A percentile compares a stretch with the other conserved stretches of the same genome.
Conservation (phyloP, 2,113 vertebrate species). For the Herpailurus yagouaroundi region DNA sequence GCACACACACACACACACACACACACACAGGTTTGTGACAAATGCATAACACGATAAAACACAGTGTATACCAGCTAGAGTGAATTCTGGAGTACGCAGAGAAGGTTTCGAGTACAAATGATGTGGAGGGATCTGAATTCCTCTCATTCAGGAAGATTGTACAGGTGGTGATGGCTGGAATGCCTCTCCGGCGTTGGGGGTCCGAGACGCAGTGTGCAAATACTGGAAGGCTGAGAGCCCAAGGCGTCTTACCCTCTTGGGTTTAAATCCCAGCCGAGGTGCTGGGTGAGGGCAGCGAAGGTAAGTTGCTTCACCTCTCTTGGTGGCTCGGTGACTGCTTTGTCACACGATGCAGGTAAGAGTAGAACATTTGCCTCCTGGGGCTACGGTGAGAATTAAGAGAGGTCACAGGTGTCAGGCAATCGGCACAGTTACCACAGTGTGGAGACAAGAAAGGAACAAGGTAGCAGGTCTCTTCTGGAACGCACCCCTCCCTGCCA, state of each 20-base stretch:
- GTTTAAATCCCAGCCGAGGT: background rate
- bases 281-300: background rate
- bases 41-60: background rate
- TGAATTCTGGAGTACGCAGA: background rate
- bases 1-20: background rate
- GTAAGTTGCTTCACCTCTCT: background rate
- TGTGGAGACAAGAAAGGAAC: background rate
- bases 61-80: background rate
- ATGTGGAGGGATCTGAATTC: background rate
- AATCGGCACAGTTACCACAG: background rate
- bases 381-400: background rate
- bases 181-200: background rate
- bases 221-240: background rate
- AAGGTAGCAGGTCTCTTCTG: background rate
- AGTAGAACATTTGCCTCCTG: too few relatives aligned
- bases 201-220: background rate
- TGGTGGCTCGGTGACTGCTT: background rate
- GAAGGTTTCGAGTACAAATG: background rate
- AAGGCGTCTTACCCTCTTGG: background rate
- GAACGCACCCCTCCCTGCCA: fast-evolving
- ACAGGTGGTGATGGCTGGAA: background rate
- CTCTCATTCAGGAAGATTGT: background rate
- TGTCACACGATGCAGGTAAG: background rate
- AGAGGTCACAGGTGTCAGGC: background rate
- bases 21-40: background rate